These are phyloP conservation scores for Acanthopleura granulata DNA, from an alignment of 2,888 invertebrate species.

Conservation along the genomic window DNA sequence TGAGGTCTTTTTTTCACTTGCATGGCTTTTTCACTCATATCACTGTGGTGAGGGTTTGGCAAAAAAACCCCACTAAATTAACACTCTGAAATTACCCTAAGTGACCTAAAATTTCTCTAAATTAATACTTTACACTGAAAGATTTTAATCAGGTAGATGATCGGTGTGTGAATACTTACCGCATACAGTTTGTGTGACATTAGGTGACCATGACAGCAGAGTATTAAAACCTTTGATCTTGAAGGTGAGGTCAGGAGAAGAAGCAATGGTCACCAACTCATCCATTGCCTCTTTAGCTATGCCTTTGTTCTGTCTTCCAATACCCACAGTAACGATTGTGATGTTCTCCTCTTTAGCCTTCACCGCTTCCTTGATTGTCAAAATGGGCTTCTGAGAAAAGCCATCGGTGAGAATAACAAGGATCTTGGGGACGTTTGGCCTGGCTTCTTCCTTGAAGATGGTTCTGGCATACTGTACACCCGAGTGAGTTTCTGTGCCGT, in stretches of 20 bases:
- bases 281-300: neutral
- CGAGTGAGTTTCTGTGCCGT: neutral
- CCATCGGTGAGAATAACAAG: conserved; percentile 5
- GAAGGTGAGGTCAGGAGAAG: neutral
- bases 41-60: too few relatives aligned
- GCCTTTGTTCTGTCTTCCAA: neutral
- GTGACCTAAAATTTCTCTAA: too few relatives aligned
- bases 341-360: neutral
- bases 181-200: conserved; percentile 9
- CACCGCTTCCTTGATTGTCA: neutral
- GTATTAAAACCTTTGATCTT: neutral
- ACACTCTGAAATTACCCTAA: too few relatives aligned
- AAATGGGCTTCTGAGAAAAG: neutral
- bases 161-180: neutral
- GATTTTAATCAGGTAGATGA: neutral
- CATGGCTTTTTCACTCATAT: too few relatives aligned
- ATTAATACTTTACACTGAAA: too few relatives aligned
- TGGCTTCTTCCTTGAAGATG: neutral
- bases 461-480: neutral
- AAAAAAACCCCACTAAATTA: too few relatives aligned
- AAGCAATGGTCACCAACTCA: neutral
- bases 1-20: too few relatives aligned
- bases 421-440: neutral
- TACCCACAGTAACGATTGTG: conserved; percentile 5
- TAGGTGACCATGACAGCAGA: neutral